These are phyloP conservation scores for Trissolcus basalis DNA, from an alignment of 1,140 invertebrate genomes.

Conservation along the genomic window DNA sequence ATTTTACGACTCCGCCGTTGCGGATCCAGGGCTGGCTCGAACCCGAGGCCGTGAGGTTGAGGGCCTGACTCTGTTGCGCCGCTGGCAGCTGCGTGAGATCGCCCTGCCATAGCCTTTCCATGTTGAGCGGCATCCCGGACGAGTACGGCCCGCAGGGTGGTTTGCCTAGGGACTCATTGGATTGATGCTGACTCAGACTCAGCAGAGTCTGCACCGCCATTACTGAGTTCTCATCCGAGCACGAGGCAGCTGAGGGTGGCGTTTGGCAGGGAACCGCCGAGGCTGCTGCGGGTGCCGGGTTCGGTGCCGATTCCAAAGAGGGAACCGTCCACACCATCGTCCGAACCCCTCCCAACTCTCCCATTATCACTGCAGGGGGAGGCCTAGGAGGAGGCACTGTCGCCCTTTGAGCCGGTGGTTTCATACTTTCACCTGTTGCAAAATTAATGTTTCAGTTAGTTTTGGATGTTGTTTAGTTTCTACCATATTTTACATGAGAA, in stretches of 20 bases:
- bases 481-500: too few species aligned
- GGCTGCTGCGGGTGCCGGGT: conserved; percentile 73
- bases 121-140: conserved; percentile 84
- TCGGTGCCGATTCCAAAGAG: conserved; percentile 67
- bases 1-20: conserved; percentile 71
- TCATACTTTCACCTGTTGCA: conserved; percentile 73
- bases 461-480: too few species aligned
- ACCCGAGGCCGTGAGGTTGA: conserved; percentile 84
- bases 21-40: conserved; percentile 73
- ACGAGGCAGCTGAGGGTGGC: conserved; percentile 71
- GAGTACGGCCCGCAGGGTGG: conserved; percentile 73
- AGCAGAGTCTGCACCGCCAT: conserved; percentile 88
- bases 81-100: conserved; percentile 88
- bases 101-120: conserved; percentile 93
- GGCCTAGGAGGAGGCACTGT: conserved; percentile 80
- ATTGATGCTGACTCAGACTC: conserved; percentile 87
- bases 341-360: conserved; percentile 90
- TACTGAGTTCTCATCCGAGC: conserved; percentile 85
- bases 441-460: too few species aligned
- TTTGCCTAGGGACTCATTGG: conserved; percentile 78
- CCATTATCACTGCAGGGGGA: conserved; percentile 92
- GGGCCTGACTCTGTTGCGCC: conserved; percentile 87
- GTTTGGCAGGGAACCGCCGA: conserved; percentile 72
- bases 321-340: conserved; percentile 93
- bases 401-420: conserved; percentile 78